These are phyloP conservation scores for Alviniconcha marisindica DNA, from an alignment of 1,140 invertebrate species.

Conservation along the genomic window DNA sequence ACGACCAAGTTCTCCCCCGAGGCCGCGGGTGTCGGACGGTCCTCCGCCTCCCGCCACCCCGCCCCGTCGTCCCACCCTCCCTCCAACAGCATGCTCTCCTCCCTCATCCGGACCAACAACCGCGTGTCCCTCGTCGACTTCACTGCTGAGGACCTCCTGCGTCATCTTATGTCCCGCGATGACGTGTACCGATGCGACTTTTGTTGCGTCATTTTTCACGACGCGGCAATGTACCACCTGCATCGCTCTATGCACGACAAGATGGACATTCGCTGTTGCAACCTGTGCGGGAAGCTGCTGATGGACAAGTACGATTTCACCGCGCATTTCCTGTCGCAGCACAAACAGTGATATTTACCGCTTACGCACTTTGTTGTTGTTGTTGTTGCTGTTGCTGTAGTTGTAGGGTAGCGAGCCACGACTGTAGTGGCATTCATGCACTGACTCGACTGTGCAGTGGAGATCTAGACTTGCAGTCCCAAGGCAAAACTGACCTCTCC, in stretches of 20 bases:
- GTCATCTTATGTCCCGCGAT: slow-evolving; percentile 63
- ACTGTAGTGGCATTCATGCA: no score
- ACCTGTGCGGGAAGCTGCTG: slow-evolving; percentile 61
- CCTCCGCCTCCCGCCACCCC: not conserved
- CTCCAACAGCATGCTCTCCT: slow-evolving; percentile 23
- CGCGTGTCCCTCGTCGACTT: slow-evolving; percentile 60
- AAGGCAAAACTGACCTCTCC: no score
- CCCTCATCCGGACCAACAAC: slow-evolving; percentile 48
- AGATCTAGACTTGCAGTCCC: no score
- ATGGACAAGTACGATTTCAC: slow-evolving; percentile 65
- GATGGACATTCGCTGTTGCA: slow-evolving; percentile 65
- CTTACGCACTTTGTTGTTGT: no score
- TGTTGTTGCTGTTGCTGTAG: no score
- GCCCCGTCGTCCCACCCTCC: not conserved
- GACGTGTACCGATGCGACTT: slow-evolving; percentile 64
- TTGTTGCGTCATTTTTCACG: slow-evolving; percentile 64
- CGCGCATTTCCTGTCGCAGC: slow-evolving; percentile 62
- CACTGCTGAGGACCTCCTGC: slow-evolving; percentile 56
- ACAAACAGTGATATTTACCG: no score
- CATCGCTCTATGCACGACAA: slow-evolving; percentile 68
- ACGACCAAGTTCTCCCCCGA: not conserved
- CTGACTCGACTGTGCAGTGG: no score
- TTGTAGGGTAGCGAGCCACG: no score
- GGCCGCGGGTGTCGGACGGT: not conserved
- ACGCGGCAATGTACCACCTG: slow-evolving; percentile 66